Percentiles rank a stretch among this genome's conserved stretches.
These are phyloP conservation scores for Xerus inauris DNA, from an alignment of 2,113 vertebrate genomes.

Conservation along the genomic window DNA sequence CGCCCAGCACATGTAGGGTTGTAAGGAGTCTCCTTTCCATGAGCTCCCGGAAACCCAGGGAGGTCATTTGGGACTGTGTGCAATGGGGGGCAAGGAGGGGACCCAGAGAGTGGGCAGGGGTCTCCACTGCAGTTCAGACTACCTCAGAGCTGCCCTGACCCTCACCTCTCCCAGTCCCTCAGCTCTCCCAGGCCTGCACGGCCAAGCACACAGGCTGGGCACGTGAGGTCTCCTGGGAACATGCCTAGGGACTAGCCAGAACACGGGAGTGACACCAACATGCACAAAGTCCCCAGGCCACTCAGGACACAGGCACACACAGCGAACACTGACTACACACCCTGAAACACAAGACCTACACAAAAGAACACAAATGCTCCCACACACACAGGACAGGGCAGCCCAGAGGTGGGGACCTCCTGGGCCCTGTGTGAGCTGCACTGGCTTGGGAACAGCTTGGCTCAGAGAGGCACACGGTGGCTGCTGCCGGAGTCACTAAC, in stretches of 20 bases:
- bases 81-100: rapidly evolving
- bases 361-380: background rate
- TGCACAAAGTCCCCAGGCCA: background rate
- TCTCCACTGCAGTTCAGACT: no score
- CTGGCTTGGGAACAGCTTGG: background rate
- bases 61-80: background rate
- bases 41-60: background rate
- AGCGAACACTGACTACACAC: background rate
- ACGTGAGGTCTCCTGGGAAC: background rate
- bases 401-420: rapidly evolving
- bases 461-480: no score
- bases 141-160: background rate
- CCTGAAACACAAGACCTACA: background rate
- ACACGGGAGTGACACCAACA: background rate
- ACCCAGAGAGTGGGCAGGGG: background rate
- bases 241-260: background rate
- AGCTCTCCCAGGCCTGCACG: background rate
- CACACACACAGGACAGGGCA: background rate
- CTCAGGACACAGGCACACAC: background rate
- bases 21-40: background rate
- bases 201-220: background rate
- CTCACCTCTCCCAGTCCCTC: background rate
- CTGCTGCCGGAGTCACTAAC: rapidly evolving
- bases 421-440: background rate
- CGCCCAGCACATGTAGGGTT: background rate